These are phyloP conservation scores for Leptosomus discolor DNA, from an alignment of 2,113 vertebrate species.

Conservation along the genomic window DNA sequence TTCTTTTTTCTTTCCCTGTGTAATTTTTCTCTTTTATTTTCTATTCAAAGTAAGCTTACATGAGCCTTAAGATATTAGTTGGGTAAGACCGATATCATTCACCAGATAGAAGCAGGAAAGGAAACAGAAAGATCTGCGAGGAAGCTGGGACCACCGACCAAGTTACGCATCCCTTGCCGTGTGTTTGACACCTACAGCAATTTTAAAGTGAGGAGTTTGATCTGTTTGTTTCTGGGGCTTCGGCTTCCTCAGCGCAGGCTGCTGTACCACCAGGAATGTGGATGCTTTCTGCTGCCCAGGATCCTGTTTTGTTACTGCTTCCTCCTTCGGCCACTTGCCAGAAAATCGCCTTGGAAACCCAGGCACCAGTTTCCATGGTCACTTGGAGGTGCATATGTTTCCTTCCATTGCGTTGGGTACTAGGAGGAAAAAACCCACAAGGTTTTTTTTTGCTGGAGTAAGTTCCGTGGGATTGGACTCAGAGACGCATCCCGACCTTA, in stretches of 20 bases:
- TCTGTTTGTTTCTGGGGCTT: neutral
- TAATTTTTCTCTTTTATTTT: neutral
- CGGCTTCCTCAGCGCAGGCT: neutral
- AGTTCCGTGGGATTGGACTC: neutral
- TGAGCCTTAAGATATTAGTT: neutral
- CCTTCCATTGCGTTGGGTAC: neutral
- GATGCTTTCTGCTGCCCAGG: neutral
- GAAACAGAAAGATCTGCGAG: neutral
- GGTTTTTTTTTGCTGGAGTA: neutral
- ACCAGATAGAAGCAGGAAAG: neutral
- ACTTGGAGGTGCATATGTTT: conserved; percentile 20
- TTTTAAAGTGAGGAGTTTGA: neutral
- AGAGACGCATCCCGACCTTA: neutral
- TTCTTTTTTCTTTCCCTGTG: neutral
- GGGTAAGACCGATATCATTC: neutral
- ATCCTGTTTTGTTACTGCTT: conserved; percentile 37
- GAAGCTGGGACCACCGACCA: neutral
- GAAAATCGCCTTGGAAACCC: conserved; percentile 68
- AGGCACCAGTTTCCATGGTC: conserved; percentile 62
- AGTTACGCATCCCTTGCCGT: neutral
- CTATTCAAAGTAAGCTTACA: neutral
- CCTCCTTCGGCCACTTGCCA: conserved; percentile 32
- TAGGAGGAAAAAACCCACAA: neutral
- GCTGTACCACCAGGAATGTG: neutral
- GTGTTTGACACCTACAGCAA: neutral